A percentile compares a stretch with the other conserved stretches of the same genome.
Evolutionary conservation across 2,888 invertebrate species (phyloP).

Genomic region (Ethmia dodecea): DNA sequence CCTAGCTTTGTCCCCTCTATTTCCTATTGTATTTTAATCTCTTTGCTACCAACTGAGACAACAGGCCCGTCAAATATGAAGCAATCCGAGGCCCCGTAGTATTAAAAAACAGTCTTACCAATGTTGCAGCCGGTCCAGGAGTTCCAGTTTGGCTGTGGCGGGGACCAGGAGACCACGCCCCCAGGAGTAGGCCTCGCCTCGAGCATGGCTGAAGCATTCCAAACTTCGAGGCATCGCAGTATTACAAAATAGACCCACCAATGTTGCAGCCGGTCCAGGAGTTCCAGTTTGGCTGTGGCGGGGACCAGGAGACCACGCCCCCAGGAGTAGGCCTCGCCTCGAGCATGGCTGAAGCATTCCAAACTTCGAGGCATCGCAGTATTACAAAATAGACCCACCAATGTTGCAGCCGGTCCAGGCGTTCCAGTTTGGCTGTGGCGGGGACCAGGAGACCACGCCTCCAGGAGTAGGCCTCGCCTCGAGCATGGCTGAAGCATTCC

Average conservation of each 20-base stretch:
- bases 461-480: constrained; percentile 79
- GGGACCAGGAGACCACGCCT: constrained; percentile 97
- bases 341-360: constrained; percentile 83
- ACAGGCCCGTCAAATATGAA: no score
- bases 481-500: constrained; percentile 83
- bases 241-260: no score
- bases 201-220: constrained; percentile 83
- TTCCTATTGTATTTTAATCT: no score
- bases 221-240: no score
- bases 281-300: constrained; percentile 97
- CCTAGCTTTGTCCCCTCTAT: no score
- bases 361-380: no score
- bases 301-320: constrained; percentile 97
- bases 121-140: constrained; percentile 98
- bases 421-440: constrained; percentile 97
- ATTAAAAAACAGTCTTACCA: no score
- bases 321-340: constrained; percentile 79
- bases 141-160: constrained; percentile 97
- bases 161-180: constrained; percentile 97
- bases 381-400: no score
- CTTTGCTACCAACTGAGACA: no score
- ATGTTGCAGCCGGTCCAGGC: constrained; percentile 98
- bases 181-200: constrained; percentile 79
- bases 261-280: constrained; percentile 98
- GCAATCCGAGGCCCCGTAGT: no score